Evolutionary conservation across 2,797 vertebrate species (phyloP), one percentile per base, ranked within the genome.

Genomic region (Gorsachius magnificus): DNA sequence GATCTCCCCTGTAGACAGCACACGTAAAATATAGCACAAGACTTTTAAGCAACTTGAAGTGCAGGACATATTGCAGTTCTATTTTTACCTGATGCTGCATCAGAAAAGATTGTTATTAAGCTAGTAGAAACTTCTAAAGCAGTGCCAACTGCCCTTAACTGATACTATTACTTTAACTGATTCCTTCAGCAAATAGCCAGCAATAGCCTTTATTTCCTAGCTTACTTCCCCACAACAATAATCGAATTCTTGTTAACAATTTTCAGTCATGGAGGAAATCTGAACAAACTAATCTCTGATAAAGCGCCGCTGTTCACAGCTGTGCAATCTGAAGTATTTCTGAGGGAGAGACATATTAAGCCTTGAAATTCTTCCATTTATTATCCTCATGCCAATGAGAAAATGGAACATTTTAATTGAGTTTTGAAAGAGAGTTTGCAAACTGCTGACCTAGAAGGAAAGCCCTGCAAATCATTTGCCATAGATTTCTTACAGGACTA

Each of bases 211-310:
- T 86, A 95, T 96, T 94, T 96, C 89, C 93, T 63, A 93, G 72
- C 89, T 94, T 95, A 85, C 93, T 89, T 95, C 83, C 25, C 45
- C 82, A 66, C 88, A 82, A 94, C 35, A 69, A 74, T 95, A 96
- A 97, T 96, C 4, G n/a, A 96, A 96, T 95, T 92, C 94, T 82
- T 94, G 88, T 93, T 96, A 95, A 93, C 86, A 95, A 63, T 93
- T 95, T 95, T 90, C 83, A 90, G 94, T 87, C 83, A 89, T 61
- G 81, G 84, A 94, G 78, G 93, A 96, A 96, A 95, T 96, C 94
- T 96, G 92, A 93, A 83, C 89, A 92, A 95, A 92, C 87, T 90
- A 86, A 94, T 93, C 64, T 95, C 86, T 26, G 43, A 89, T 91
- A 96, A 96, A 90, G 83, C 5, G 16, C 71, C 81, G 90, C 86